A percentile compares a stretch with the other conserved stretches of the same genome.
These are phyloP conservation scores for Acropora yongei DNA, from an alignment of 64 coral and sea anemone genomes.

Conservation along the genomic window DNA sequence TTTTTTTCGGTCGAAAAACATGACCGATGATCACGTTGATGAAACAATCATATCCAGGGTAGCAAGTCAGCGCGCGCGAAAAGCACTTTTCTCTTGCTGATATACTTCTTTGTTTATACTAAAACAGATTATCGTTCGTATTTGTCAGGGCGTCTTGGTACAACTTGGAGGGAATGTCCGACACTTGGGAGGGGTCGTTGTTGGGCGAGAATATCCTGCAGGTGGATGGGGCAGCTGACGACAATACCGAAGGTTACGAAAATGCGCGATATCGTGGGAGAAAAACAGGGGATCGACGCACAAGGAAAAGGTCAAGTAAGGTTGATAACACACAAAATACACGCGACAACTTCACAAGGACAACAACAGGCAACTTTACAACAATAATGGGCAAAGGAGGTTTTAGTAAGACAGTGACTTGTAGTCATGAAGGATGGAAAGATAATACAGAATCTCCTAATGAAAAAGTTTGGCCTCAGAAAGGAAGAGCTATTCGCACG, in stretches of 20 bases:
- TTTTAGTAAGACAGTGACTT: not conserved
- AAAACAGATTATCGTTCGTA: not conserved
- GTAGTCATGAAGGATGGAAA: no score
- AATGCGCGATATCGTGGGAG: not conserved
- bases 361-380: not conserved
- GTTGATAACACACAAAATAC: not conserved
- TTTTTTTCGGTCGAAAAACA: no score
- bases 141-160: slow-evolving; percentile 48
- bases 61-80: no score
- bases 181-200: slow-evolving; percentile 73
- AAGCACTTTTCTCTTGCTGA: not conserved
- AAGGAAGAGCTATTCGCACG: not conserved
- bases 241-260: not conserved
- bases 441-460: not conserved
- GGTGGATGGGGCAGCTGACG: slow-evolving; percentile 79
- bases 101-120: not conserved
- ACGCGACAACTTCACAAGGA: not conserved
- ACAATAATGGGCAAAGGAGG: not conserved
- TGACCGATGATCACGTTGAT: no score
- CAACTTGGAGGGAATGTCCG: slow-evolving; percentile 74
- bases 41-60: no score
- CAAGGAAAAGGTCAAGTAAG: not conserved
- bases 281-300: not conserved
- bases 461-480: slow-evolving; percentile 11
- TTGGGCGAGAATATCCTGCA: slow-evolving; percentile 69